Conservation (phyloP, 2,888 invertebrate genomes). For the Cheilosia pagana region DNA sequence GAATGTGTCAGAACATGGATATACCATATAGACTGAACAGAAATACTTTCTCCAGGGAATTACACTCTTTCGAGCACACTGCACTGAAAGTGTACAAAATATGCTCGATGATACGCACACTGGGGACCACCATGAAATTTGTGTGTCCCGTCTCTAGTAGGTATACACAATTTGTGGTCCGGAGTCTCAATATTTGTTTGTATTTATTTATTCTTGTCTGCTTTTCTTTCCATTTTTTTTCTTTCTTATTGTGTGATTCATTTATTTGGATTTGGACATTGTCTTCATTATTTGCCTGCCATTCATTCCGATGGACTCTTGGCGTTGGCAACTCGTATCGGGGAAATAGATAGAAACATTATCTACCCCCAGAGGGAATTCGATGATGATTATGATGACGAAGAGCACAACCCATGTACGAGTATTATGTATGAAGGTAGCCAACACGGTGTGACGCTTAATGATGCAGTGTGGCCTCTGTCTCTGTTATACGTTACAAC, state of each 20-base stretch:
- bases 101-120: conserved; percentile 58
- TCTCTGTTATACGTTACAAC: conserved; percentile 45
- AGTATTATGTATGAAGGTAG: conserved; percentile 48
- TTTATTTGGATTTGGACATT: conserved; percentile 74
- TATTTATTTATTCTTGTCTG: conserved; percentile 73
- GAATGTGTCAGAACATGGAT: conserved; percentile 67
- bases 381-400: conserved; percentile 37
- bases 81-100: conserved; percentile 47
- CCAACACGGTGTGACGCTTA: conserved; percentile 62
- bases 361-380: conserved; percentile 65
- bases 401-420: conserved; percentile 23
- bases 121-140: conserved; percentile 73
- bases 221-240: conserved; percentile 61
- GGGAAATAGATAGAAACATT: conserved; percentile 74
- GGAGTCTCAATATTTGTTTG: conserved; percentile 65
- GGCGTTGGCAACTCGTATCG: conserved; percentile 37
- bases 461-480: conserved; percentile 60
- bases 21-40: conserved; percentile 7
- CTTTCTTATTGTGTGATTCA: conserved; percentile 55
- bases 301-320: conserved; percentile 56
- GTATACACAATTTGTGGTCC: conserved; percentile 43
- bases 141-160: conserved; percentile 42
- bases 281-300: conserved; percentile 71
- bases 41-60: conserved; percentile 71
- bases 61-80: conserved; percentile 59